A percentile compares a stretch with the other conserved stretches of the same genome.
Conservation (phyloP, 35 echinoderm and acorn worm genomes). For the Hemicentrotus pulcherrimus region DNA sequence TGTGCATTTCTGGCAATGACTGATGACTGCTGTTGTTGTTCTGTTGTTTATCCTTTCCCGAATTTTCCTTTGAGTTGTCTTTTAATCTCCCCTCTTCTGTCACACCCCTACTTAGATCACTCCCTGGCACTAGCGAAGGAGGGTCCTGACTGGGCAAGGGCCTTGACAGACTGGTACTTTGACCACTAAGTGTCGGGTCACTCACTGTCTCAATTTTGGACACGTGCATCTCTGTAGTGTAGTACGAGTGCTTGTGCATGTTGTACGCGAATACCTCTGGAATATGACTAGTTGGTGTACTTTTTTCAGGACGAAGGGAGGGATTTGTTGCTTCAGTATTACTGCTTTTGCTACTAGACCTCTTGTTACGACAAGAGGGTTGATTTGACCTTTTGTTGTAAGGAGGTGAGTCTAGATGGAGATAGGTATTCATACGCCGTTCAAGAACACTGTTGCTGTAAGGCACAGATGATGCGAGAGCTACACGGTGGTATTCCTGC, state of each 20-base stretch:
- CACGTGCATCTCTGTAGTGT: not conserved
- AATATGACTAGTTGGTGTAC: not conserved
- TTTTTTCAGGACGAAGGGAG: not conserved
- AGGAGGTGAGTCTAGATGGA: slow-evolving; percentile 84
- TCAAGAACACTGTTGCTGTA: slow-evolving; percentile 55
- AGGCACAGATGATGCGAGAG: slow-evolving; percentile 21
- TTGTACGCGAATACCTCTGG: slow-evolving; percentile 46
- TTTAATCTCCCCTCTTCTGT: not conserved
- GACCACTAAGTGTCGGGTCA: not conserved
- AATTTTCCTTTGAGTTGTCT: not conserved
- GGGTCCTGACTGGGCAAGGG: not conserved
- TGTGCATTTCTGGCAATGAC: not conserved
- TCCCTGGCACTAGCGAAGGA: not conserved
- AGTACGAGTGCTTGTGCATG: slow-evolving; percentile 30
- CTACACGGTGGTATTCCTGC: slow-evolving; percentile 27
- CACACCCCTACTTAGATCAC: not conserved
- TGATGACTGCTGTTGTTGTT: slow-evolving; percentile 47
- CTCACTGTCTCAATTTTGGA: slow-evolving; percentile 21
- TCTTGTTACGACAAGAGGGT: not conserved
- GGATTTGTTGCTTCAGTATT: not conserved
- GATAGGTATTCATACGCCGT: slow-evolving; percentile 55
- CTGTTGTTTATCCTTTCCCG: not conserved
- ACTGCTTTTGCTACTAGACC: slow-evolving; percentile 7
- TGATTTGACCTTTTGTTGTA: slow-evolving; percentile 39
- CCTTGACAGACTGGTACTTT: not conserved